Evolutionary conservation across 1,140 invertebrate genomes (phyloP), one percentile per base, ranked within the genome.

Genomic region (Cotesia glomerata): DNA sequence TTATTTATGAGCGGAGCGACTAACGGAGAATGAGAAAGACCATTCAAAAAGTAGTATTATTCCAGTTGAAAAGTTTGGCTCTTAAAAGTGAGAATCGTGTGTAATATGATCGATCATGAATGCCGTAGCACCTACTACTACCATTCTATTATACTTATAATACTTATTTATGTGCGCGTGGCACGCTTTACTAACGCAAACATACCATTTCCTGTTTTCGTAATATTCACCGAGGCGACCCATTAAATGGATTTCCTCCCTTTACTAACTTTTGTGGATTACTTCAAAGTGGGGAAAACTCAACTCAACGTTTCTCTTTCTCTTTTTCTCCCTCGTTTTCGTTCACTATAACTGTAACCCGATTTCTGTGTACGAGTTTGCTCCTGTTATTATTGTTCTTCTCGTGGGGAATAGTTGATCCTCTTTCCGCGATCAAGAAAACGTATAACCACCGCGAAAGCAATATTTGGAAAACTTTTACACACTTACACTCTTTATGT

Each of bases 191-290:
- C 18, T 49, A 56, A 64, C 32, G 52, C 61, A 64, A 71, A 71
- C 69, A 64, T 63, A 59, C 54, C 16, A 63, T 71, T 71, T 71
- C 69, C 62, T 64, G 69, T 64, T 71, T 71, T 65, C 34, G 45
- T 45, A 71, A 39, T 71, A 56, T 71, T 71, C 34, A 26, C 32
- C 49, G n/a, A 63, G 18, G 18, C 35, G 51, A 65, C 34, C 45
- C 49, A 51, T 71, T 65, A 32, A 65, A 71, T 63, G 69, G 51
- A 71, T 71, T 63, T 71, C 69, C 69, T 34, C 61, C n/a, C 39
- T 26, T 63, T 49, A n/a, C 14, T 35, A 67, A 67, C 65, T 67
- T 67, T 34, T 34, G 26, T 18, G 65, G 34, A 67, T 67, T 64
- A 64, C 45, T 35, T 18, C 4, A 14, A 35, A 49, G 62, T 35